Evolutionary conservation across 1,140 invertebrate genomes (phyloP).

Genomic region (Trissolcus basalis): DNA sequence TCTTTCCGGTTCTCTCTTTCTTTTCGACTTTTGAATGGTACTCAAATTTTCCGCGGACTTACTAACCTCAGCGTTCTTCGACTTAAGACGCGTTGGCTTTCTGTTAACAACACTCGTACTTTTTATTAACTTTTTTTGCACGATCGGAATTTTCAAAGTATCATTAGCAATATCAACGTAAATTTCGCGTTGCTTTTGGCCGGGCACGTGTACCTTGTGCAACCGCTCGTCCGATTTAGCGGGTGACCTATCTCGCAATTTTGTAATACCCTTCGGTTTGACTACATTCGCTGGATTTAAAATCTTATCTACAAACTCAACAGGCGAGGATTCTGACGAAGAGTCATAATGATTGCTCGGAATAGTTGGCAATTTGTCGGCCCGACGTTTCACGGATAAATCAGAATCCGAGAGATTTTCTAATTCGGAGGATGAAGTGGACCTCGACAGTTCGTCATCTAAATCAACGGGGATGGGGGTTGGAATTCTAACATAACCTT

Average conservation of each 20-base stretch:
- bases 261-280: conserved; percentile 42
- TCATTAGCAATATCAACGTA: conserved; percentile 15
- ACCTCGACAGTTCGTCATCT: conserved; percentile 58
- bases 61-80: conserved; percentile 64
- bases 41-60: conserved; percentile 68
- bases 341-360: conserved; percentile 55
- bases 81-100: conserved; percentile 65
- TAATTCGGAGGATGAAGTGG: conserved; percentile 61
- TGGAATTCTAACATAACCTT: conserved; percentile 66
- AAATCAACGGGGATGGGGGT: conserved; percentile 64
- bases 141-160: conserved; percentile 26
- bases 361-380: conserved; percentile 48
- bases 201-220: conserved; percentile 8
- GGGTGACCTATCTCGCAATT: conserved; percentile 37
- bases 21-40: conserved; percentile 56
- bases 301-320: conserved; percentile 50
- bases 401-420: conserved; percentile 68
- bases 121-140: conserved; percentile 51
- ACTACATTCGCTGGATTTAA: conserved; percentile 4
- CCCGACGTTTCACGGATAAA: conserved; percentile 37
- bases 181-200: conserved; percentile 11
- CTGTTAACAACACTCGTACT: conserved; percentile 56
- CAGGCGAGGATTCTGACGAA: conserved; percentile 60
- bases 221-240: conserved; percentile 23
- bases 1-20: conserved; percentile 65